phyloP scores from a whole-genome alignment of 2,113 vertebrate species.

The Colius striatus region DNA sequence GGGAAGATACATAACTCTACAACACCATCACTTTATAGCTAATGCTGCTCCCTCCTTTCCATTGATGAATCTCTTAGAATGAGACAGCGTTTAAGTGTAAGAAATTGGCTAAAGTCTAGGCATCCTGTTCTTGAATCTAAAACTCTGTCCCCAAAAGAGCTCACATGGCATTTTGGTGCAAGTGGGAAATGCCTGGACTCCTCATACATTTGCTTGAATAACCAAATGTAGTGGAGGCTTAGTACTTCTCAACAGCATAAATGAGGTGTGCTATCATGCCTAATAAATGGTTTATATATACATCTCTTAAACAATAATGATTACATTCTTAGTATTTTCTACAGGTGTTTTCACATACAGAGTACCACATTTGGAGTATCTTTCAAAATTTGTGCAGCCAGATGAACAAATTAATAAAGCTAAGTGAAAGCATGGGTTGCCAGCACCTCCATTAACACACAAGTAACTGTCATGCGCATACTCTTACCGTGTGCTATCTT shows the following conservation, averaged over 20 bases:
- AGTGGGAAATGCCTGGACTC: neutral
- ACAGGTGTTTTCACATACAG: neutral
- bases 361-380: neutral
- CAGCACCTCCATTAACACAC: neutral
- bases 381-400: neutral
- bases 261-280: neutral
- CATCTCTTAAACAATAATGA: neutral
- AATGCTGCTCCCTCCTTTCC: neutral
- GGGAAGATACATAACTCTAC: neutral
- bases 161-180: fast-evolving
- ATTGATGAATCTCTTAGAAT: neutral
- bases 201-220: neutral
- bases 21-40: neutral
- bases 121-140: neutral
- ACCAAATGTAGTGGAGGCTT: neutral
- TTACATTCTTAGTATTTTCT: neutral
- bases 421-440: neutral
- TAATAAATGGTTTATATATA: neutral
- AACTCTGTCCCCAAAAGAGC: neutral
- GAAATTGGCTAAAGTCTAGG: neutral
- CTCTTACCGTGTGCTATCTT: neutral
- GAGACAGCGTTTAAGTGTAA: neutral
- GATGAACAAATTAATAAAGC: neutral
- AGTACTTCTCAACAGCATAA: neutral
- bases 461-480: neutral